Conservation (phyloP, 2,888 invertebrate species). For the Tuta absoluta region DNA sequence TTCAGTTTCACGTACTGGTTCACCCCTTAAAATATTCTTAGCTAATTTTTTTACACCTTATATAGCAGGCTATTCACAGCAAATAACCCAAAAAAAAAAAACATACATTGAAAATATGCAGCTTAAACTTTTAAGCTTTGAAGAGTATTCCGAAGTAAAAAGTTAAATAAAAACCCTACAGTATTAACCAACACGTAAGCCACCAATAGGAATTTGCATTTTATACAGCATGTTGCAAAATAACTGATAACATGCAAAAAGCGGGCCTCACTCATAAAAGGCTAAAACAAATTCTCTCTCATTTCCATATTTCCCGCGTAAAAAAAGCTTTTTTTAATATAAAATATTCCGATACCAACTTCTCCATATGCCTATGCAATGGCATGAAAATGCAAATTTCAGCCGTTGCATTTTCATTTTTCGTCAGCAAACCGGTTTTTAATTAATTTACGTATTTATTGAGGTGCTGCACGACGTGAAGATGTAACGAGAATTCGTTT, state of each 20-base stretch:
- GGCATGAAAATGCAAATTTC: constrained; percentile 24
- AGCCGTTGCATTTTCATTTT: constrained; percentile 51
- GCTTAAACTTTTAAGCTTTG: not conserved
- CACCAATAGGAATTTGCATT: constrained; percentile 18
- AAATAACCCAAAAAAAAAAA: too few relatives aligned
- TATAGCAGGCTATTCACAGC: too few relatives aligned
- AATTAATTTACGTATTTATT: constrained; percentile 71
- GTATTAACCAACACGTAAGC: not conserved
- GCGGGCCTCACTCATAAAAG: constrained; percentile 20
- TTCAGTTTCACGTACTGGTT: too few relatives aligned
- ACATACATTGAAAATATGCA: not conserved
- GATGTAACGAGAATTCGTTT: not conserved
- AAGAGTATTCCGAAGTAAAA: not conserved
- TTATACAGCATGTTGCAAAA: constrained; percentile 16
- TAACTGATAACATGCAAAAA: constrained; percentile 24
- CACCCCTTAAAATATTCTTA: too few relatives aligned
- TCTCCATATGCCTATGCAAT: constrained; percentile 35
- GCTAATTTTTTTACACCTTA: too few relatives aligned
- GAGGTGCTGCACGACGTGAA: not conserved
- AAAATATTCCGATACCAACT: constrained; percentile 43
- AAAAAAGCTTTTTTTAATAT: constrained; percentile 27
- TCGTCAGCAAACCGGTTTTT: constrained; percentile 66
- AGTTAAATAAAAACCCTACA: not conserved
- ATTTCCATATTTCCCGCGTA: constrained; percentile 27
- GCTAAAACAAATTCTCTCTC: constrained; percentile 21